Percentiles rank a stretch among this genome's conserved stretches.
Conservation (phyloP, 92 coral and sea anemone genomes). For the Umimayanthus kanabou region DNA sequence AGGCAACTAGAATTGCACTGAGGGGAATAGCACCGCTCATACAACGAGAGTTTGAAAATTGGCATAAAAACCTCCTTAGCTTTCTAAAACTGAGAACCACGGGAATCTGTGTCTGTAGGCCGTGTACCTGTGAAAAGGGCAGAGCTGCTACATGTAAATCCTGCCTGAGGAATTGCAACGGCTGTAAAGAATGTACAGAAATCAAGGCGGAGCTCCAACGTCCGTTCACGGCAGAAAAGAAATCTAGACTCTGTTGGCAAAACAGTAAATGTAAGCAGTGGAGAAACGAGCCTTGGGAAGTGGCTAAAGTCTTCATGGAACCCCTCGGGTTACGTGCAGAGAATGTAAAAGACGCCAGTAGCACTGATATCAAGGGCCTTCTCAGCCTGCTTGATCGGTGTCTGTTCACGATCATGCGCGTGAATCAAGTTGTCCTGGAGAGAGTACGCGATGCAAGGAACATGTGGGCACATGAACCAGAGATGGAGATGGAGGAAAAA, state of each 20-base stretch:
- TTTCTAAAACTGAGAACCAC: background rate
- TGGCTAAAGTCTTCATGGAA: background rate
- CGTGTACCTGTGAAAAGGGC: background rate
- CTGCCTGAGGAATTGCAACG: background rate
- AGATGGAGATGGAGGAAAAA: background rate
- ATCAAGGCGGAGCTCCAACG: too few relatives aligned
- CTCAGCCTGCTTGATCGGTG: background rate
- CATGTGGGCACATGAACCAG: background rate
- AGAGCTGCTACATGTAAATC: background rate
- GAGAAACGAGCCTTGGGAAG: background rate
- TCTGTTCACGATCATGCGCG: background rate
- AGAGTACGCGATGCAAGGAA: background rate
- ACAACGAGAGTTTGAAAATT: background rate
- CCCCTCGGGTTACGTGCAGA: background rate
- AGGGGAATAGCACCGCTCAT: background rate
- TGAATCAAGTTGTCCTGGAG: background rate
- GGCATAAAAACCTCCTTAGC: background rate
- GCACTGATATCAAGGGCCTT: constrained; percentile 8
- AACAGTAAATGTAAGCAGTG: background rate
- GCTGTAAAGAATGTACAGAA: background rate
- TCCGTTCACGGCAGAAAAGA: background rate
- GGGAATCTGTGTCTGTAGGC: background rate
- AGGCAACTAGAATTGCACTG: background rate
- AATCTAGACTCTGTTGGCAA: background rate
- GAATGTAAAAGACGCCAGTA: background rate